Evolutionary conservation across 2,113 vertebrate genomes (phyloP).

Genomic region (Kobus ellipsiprymnus): DNA sequence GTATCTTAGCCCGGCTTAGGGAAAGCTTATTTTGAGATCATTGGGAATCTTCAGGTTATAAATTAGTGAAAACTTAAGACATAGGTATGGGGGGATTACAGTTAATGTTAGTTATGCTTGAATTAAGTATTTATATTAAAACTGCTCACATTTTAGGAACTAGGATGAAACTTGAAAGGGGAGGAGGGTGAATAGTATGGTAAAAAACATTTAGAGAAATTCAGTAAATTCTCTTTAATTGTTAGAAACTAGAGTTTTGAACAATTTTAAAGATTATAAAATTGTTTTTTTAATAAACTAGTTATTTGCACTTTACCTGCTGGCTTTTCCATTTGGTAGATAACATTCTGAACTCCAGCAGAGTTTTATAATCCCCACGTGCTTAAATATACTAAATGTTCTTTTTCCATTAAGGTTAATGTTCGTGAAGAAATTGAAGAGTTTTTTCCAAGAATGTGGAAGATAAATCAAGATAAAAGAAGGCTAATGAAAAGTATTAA

Average conservation of each 20-base stretch:
- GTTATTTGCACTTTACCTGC: constrained; percentile 87
- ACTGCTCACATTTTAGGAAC: constrained; percentile 61
- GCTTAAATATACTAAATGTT: constrained; percentile 99
- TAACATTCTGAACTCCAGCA: constrained; percentile 87
- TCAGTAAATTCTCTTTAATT: constrained; percentile 75
- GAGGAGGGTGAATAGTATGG: constrained; percentile 80
- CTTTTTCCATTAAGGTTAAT: constrained; percentile 99
- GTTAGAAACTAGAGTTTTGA: constrained; percentile 80
- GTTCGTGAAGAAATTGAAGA: constrained; percentile 99
- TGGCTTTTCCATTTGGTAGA: constrained; percentile 85
- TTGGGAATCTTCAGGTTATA: constrained; percentile 59
- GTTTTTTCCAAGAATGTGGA: constrained; percentile 99
- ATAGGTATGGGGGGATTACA: constrained; percentile 46
- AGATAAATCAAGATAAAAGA: constrained; percentile 99
- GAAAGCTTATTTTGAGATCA: constrained; percentile 62
- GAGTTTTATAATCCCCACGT: constrained; percentile 90
- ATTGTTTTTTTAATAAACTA: constrained; percentile 81
- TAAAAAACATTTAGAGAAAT: constrained; percentile 76
- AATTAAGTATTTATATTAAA: constrained; percentile 73
- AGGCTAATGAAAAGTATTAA: constrained; percentile 96
- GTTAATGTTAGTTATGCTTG: constrained; percentile 71
- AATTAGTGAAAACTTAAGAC: constrained; percentile 50
- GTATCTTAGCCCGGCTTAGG: constrained; percentile 58
- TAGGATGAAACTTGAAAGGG: constrained; percentile 74
- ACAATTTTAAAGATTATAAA: constrained; percentile 78